Percentiles rank a stretch among this genome's conserved stretches.
Evolutionary conservation across 2,888 invertebrate species (phyloP).

Genomic region (Oxytorus armatus): DNA sequence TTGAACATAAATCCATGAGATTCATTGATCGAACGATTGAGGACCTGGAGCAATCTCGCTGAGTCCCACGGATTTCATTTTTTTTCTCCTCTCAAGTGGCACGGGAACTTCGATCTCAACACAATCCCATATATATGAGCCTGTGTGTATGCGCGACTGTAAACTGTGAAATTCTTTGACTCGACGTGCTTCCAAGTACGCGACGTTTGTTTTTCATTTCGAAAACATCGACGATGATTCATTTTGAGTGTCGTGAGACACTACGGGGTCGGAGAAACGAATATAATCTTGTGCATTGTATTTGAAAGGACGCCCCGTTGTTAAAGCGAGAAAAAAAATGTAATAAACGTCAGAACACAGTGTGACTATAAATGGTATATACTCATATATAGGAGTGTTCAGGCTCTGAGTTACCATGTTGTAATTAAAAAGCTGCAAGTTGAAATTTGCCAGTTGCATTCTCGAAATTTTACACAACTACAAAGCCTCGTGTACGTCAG

Average conservation of each 20-base stretch:
- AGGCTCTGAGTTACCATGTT: too few relatives aligned
- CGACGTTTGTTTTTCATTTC: slow-evolving; percentile 44
- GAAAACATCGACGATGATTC: slow-evolving; percentile 48
- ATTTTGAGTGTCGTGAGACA: slow-evolving; percentile 47
- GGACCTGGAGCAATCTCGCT: neutral
- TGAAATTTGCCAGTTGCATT: too few relatives aligned
- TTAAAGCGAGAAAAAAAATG: too few relatives aligned
- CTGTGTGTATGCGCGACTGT: slow-evolving; percentile 13
- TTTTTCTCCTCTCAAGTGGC: slow-evolving; percentile 47
- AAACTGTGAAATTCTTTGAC: slow-evolving; percentile 46
- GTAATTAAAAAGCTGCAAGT: too few relatives aligned
- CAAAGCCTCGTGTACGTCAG: too few relatives aligned
- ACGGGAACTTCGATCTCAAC: slow-evolving; percentile 37
- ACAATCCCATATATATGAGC: slow-evolving; percentile 13
- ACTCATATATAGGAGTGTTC: too few relatives aligned
- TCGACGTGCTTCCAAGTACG: neutral
- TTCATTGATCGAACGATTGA: slow-evolving; percentile 8
- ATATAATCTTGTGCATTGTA: neutral
- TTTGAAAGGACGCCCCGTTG: neutral
- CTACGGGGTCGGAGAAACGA: neutral
- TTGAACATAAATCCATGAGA: neutral
- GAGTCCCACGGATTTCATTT: slow-evolving; percentile 14
- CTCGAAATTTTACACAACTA: too few relatives aligned
- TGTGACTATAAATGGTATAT: too few relatives aligned
- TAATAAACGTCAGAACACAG: too few relatives aligned